Conservation (phyloP, 64 coral and sea anemone genomes). For the Stichodactyla mertensii region DNA sequence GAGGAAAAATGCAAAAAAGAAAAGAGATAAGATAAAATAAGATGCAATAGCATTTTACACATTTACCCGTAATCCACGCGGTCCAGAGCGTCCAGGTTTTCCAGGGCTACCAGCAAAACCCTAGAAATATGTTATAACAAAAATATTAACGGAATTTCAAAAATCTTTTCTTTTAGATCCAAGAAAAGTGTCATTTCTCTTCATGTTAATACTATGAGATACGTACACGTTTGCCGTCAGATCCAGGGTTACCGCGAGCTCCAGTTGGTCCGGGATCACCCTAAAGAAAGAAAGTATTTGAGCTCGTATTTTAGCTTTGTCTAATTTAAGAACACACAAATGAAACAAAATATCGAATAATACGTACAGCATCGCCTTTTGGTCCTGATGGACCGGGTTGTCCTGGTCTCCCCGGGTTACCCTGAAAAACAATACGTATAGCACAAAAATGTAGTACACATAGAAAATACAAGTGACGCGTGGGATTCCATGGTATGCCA, state of each 20-base stretch:
- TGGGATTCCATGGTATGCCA: too few species aligned
- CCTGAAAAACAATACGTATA: conserved; percentile 15
- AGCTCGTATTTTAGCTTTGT: not conserved
- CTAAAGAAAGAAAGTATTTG: not conserved
- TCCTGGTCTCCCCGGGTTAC: conserved; percentile 32
- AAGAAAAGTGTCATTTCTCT: not conserved
- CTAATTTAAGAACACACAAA: too few species aligned
- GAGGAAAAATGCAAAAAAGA: not conserved
- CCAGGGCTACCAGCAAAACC: not conserved
- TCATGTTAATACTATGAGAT: not conserved
- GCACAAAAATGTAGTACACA: not conserved
- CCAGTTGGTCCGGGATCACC: conserved; percentile 52
- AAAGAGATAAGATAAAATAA: too few species aligned
- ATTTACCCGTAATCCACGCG: conserved; percentile 20
- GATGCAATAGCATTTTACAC: not conserved
- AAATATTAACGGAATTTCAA: not conserved
- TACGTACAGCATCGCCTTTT: conserved; percentile 43
- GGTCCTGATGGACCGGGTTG: conserved; percentile 24
- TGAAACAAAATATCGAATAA: not conserved
- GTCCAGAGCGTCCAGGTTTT: conserved; percentile 14
- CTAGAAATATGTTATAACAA: not conserved
- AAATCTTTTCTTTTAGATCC: too few species aligned
- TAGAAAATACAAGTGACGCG: too few species aligned
- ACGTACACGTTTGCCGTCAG: conserved; percentile 50
- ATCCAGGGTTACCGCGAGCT: conserved; percentile 22